Base-by-base conservation (phyloP, 2,888 invertebrate species). In the Steinernema scapterisci region DNA sequence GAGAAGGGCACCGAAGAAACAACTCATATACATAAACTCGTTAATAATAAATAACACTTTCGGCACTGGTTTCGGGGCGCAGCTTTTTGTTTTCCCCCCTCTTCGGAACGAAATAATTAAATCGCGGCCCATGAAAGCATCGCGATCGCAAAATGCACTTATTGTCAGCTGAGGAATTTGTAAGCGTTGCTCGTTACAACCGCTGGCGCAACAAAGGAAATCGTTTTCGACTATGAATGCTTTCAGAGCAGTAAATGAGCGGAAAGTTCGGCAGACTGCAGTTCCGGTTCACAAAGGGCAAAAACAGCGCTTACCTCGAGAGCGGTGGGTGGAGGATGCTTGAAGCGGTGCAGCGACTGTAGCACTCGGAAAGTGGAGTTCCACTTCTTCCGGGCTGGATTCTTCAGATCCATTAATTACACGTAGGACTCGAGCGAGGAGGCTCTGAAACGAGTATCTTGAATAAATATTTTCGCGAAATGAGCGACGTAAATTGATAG, bases 281-380 rank as follows among this genome's bases (percentile, higher is more conserved):
- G 38, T 38, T 38, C n/a, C 48, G 48, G 19, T 48, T 48, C n/a
- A 13, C 31, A 63, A 38, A 63, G 31, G 63, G 13, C 25, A 38
- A 38, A 38, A 38, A 38, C 38, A 9, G 38, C 38, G 70, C 77
- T 16, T 73, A 77, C 77, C 52, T 78, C 63, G 21, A 54, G 75
- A 3, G 73, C 75, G 48, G 46, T 71, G 6, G 80, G 80, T 9
- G 38, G 38, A 21, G 83, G 79, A 19, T 80, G 81, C 76, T 83
- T 82, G 77, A 86, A 84, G 46, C 86, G 78, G 51, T 84, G 80
- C n/a, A 86, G 78, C 51, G 84, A 82, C 70, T 84, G 83, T 45
- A 84, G 80, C 25, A 86, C 86, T 16, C 83, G 75, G 73, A 86
- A 81, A 25, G 85, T 86, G 0, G 85, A 83, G 31, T 80, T 82